Percentiles rank a stretch among this genome's conserved stretches.
Evolutionary conservation across 1,140 invertebrate genomes (phyloP).

Genomic region (Magallana ariakensis): DNA sequence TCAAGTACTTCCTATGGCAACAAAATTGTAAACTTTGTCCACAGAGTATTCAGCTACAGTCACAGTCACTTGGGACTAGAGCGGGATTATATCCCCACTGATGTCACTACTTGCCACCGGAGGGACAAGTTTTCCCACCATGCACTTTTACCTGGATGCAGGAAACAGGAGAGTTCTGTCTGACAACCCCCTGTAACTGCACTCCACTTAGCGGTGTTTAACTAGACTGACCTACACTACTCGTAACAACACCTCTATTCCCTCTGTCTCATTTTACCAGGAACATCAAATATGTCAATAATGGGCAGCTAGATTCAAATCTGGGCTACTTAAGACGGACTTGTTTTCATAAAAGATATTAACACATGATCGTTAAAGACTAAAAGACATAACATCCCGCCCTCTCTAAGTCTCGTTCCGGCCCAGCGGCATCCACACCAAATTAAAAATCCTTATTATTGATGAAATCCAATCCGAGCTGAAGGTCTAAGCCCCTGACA

Average conservation of each 20-base stretch:
- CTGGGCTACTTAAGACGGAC: slow-evolving; percentile 11
- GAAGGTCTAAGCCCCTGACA: slow-evolving; percentile 5
- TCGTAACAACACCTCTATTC: slow-evolving; percentile 7
- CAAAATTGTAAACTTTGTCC: slow-evolving; percentile 16
- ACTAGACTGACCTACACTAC: slow-evolving; percentile 22
- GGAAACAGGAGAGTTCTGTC: neutral
- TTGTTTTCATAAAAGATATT: slow-evolving; percentile 35
- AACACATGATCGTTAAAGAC: slow-evolving; percentile 17
- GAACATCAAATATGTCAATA: slow-evolving; percentile 38
- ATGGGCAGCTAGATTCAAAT: slow-evolving; percentile 9
- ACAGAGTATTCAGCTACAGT: neutral
- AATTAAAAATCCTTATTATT: slow-evolving; percentile 36
- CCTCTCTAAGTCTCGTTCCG: neutral
- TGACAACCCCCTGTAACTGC: neutral
- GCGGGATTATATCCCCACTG: no score
- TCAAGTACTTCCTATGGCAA: slow-evolving; percentile 36
- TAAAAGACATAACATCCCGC: neutral
- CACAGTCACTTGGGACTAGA: neutral
- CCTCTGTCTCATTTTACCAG: neutral
- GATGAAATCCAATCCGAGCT: slow-evolving; percentile 15
- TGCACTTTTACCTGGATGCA: slow-evolving; percentile 16
- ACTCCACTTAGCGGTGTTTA: slow-evolving; percentile 22
- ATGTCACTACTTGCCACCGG: no score
- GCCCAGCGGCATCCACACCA: neutral
- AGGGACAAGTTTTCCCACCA: slow-evolving; percentile 11